phyloP scores from a whole-genome alignment of 2,113 vertebrate species.

The Galemys pyrenaicus region DNA sequence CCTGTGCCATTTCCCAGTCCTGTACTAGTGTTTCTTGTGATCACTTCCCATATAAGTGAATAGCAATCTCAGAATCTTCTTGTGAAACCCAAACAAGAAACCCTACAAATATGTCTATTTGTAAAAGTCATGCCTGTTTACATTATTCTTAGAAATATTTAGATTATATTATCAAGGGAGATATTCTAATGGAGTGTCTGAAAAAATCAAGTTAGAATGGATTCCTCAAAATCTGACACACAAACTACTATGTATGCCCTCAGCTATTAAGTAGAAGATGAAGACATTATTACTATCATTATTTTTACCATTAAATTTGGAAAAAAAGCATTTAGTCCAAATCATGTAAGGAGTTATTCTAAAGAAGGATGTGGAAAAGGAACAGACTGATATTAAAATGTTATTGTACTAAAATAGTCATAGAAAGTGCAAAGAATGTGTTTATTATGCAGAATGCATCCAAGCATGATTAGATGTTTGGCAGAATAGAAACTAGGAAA shows the following conservation, averaged over 20 bases:
- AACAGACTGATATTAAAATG: constrained; percentile 66
- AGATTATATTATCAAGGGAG: background rate
- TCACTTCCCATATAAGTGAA: background rate
- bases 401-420: constrained; percentile 62
- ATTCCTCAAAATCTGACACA: background rate
- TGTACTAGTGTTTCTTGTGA: background rate
- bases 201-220: background rate
- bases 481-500: constrained; percentile 75
- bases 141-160: background rate
- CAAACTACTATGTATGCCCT: background rate
- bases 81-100: background rate
- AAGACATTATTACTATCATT: background rate
- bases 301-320: background rate
- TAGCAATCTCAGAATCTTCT: background rate
- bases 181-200: background rate
- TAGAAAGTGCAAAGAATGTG: constrained; percentile 60
- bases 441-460: constrained; percentile 75
- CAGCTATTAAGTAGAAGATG: background rate
- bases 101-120: background rate
- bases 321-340: background rate
- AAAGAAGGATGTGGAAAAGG: background rate
- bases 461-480: constrained; percentile 61
- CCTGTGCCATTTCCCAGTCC: background rate
- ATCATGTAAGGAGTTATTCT: constrained; percentile 24
- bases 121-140: background rate